Evolutionary conservation across 2,113 vertebrate genomes (phyloP).

Genomic region (Phoenicopterus ruber): DNA sequence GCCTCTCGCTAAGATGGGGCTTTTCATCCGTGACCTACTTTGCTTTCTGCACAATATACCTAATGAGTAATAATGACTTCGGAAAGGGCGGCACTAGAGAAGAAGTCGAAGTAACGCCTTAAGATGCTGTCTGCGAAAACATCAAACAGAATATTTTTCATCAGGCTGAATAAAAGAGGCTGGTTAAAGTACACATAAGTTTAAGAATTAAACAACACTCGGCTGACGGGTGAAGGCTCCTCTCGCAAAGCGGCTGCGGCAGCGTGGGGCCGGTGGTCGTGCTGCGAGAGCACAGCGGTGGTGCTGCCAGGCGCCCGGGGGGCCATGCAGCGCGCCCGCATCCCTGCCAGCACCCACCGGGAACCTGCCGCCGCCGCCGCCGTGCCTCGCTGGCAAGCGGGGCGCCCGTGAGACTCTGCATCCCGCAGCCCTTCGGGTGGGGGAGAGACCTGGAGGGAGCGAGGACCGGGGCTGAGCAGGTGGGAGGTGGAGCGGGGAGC

Average conservation of each 20-base stretch:
- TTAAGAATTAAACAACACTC: neutral
- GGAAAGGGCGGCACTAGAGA: constrained; percentile 37
- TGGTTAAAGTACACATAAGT: neutral
- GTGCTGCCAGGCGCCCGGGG: neutral
- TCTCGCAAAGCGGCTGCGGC: accelerated
- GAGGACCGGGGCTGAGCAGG: accelerated
- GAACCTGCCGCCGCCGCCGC: accelerated
- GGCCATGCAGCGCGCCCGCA: neutral
- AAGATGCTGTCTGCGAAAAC: constrained; percentile 30
- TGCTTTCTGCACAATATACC: constrained; percentile 61
- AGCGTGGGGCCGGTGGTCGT: accelerated
- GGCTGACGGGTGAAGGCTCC: neutral
- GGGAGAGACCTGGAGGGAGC: neutral
- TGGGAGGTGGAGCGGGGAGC: neutral
- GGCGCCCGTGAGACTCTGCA: accelerated
- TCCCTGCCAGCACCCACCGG: accelerated
- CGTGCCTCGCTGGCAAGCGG: no score
- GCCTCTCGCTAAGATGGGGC: constrained; percentile 57
- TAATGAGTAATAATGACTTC: constrained; percentile 67
- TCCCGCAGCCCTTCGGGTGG: accelerated
- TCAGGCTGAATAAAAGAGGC: neutral
- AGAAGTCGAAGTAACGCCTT: constrained; percentile 9
- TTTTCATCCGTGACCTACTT: constrained; percentile 76
- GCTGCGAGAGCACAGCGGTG: accelerated
- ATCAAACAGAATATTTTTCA: constrained; percentile 31